Evolutionary conservation across 64 coral and sea anemone species (phyloP), one percentile per base, ranked within the genome.

Genomic region (Trachythela sp.): DNA sequence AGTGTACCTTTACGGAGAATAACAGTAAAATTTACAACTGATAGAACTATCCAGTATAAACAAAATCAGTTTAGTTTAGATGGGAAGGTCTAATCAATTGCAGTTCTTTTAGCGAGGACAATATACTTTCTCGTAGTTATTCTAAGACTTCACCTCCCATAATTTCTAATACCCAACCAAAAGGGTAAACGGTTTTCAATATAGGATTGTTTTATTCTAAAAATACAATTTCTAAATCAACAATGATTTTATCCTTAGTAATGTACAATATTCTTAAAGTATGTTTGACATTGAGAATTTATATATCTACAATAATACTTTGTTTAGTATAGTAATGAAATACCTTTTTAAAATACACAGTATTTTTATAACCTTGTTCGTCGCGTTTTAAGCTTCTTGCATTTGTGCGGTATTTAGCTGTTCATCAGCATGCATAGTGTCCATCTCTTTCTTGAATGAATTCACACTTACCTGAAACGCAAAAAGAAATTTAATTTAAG

Each of bases 381-480:
- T n/a, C n/a, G n/a, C n/a, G n/a, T n/a, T 27, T 83, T 13, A 94
- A 48, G 31, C 84, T 39, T 54, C 85, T 85, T 97, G 95, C 27
- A 77, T 91, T 35, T 94, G 85, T 68, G 59, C 77, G 87, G 91
- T 27, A 88, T 97, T 94, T 36, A 45, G 11, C 22, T 26, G 56
- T 20, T 64, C 56, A 27, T 88, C 71, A 77, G 95, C 93, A 91
- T 89, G 89, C 39, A 94, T 86, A 85, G 92, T 88, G 88, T 97
- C 95, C 83, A 97, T 94, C 10, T 92, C 86, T 88, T 89, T 91
- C 87, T 93, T 92, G 51, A 97, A 97, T 40, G 95, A 91, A 80
- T 97, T 92, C 22, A 97, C 90, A 29, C 95, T 97, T 20, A 97
- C 95, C 95, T 97, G 54, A 0, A 80, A 60, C 9, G n/a, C 13